Evolutionary conservation across 2,888 invertebrate genomes (phyloP), one percentile per base, ranked within the genome.

Genomic region (Mesorhabditis sp.): DNA sequence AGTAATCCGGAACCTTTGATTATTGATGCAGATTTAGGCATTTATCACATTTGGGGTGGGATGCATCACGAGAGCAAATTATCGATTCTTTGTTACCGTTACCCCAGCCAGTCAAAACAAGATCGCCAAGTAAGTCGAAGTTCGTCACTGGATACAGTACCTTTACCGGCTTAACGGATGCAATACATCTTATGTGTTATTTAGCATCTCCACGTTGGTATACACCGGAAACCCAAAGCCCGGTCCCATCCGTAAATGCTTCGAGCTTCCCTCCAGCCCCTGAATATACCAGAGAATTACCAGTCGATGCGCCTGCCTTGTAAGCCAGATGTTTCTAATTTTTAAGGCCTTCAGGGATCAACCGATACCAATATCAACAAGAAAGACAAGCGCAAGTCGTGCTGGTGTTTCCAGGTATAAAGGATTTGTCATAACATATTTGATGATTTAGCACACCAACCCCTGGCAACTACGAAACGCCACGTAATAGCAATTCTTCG

Each of bases 401-500:
- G 28, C 28, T 28, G 28, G 28, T 28, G 28, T 2, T 2, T 28
- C 28, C 28, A 28, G n/a, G 58, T 13, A 50, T 2, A n/a, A 13
- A n/a, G n/a, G 58, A 50, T n/a, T 50, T 50, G 58, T 50, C 28
- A 28, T 28, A 28, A 28, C 28, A 28, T 2, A 28, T 28, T 28
- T 28, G 28, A 28, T 28, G 28, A 28, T 28, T 28, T 28, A 28
- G 28, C 28, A 28, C 28, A 28, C 28, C 28, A 28, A 28, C 28
- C 28, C 28, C 28, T 28, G 28, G 28, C 28, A 28, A 28, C 28
- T 50, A 50, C 58, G 58, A 50, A n/a, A 50, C 7, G n/a, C 58
- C 58, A 50, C 58, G 58, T 50, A 10, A 50, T 50, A 50, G 58
- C 58, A 50, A 50, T 50, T 50, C 58, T 50, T 50, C 58, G 7